Evolutionary conservation across 2,113 vertebrate species (phyloP), one percentile per base, ranked within the genome.

Genomic region (Centropristis striata): DNA sequence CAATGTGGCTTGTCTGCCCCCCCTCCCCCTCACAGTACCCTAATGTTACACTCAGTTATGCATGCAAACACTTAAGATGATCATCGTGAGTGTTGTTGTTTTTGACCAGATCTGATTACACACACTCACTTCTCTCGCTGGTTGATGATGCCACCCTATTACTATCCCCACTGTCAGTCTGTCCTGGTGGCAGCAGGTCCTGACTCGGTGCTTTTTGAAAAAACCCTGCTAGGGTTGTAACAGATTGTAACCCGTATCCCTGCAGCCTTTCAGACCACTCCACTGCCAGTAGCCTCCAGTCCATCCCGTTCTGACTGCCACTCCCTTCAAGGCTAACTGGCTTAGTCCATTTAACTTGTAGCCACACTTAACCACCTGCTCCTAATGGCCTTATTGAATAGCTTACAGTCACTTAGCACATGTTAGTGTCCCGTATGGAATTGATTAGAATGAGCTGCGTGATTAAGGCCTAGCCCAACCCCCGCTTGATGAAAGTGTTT

Each of bases 221-320:
- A 47, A 83, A 50, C 39, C 2, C 28, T 81, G 71, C 83, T 80
- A 80, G 70, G 23, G 65, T 81, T 51, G 12, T 39, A 71, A 55
- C 88, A 88, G 87, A 89, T 88, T 87, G 90, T 69, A 83, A 72
- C 87, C 86, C 42, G 70, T 66, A 87, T 86, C 47, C 61, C 68
- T 73, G 49, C 66, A 58, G 86, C 66, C 47, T 36, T 51, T 78
- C 39, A 20, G 69, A 44, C 59, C 46, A 16, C 53, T 64, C 15
- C 2, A 1, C 66, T 54, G 86, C 69, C 75, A 71, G 36, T 58
- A 63, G 79, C 78, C 4, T 9, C 39, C 12, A 54, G 81, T 69
- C 64, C 25, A 13, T 60, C 71, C 58, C 15, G 1, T 57, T 83
- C 20, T 81, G 53, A 42, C 36, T 55, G 59, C 84, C 74, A 47